Evolutionary conservation across 2,888 invertebrate genomes (phyloP), one percentile per base, ranked within the genome.

Genomic region (Eurytoma californica): DNA sequence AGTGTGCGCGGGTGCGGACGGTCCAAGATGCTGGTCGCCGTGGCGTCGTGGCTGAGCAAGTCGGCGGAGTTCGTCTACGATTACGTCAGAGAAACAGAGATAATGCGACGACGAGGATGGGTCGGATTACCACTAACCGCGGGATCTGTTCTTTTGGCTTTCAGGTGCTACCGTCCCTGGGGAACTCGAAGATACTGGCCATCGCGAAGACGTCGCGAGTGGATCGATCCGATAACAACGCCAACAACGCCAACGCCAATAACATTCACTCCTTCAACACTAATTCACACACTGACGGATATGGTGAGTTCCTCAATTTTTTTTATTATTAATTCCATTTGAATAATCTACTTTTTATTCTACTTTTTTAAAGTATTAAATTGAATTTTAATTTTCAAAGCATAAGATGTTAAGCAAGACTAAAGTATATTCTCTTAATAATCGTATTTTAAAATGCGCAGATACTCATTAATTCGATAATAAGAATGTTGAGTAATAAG

Each of bases 91-190:
- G 2, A 30, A n/a, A 7, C 13, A 53, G 3, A 53, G n/a, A 53
- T 53, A 53, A 53, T 4, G 18, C 16, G 53, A 24, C 13, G 63
- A 9, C n/a, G 16, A n/a, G n/a, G n/a, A 20, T 51, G 14, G 14
- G 18, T 2, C 69, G n/a, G 5, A 65, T 16, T 70, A 74, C 57
- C 13, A 5, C 24, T 24, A 24, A 24, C 24, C 24, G 24, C 24
- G 24, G 24, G 24, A n/a, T 14, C 3, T n/a, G 13, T n/a, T 63
- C 68, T 82, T 60, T 63, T 39, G 39, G 82, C 80, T 86, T 87
- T 3, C 86, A 90, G 89, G 90, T 88, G 83, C 84, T 89, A 80
- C 85, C 88, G 82, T 87, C 89, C 77, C 87, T 89, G 83, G 87
- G 87, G 82, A 86, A 86, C 72, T 86, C 87, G 18, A 90, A 89